These are phyloP conservation scores for Nyctalus aviator DNA, from an alignment of 2,797 vertebrate species.

Conservation along the genomic window DNA sequence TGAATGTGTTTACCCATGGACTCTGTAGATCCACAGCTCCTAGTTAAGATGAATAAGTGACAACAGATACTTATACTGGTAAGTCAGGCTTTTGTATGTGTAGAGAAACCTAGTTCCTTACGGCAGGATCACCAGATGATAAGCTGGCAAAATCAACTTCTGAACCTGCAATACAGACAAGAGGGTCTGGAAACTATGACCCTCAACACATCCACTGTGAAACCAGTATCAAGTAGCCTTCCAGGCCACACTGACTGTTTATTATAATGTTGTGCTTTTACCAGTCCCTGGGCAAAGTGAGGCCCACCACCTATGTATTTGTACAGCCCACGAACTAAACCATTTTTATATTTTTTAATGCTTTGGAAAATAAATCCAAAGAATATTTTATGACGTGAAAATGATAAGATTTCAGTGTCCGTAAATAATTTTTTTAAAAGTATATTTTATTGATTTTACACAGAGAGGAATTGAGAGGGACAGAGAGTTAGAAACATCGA, in stretches of 20 bases:
- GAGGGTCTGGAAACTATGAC: neutral
- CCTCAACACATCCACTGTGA: neutral
- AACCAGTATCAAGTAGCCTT: neutral
- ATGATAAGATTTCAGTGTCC: neutral
- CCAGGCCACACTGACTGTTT: neutral
- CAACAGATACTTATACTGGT: neutral
- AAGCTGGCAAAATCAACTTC: constrained; percentile 21
- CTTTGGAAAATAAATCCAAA: neutral
- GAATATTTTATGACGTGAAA: constrained; percentile 8
- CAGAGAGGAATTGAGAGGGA: no score
- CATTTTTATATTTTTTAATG: constrained; percentile 15
- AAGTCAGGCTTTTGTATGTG: neutral
- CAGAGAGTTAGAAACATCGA: no score
- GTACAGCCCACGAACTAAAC: neutral
- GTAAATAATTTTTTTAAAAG: no score
- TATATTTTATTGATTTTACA: no score
- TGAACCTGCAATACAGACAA: neutral
- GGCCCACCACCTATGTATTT: neutral
- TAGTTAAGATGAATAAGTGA: neutral
- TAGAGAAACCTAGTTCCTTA: neutral
- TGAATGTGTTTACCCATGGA: neutral
- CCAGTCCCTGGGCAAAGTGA: neutral
- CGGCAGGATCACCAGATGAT: neutral
- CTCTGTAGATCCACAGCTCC: neutral
- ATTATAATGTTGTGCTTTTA: neutral